Percentiles rank a stretch among this genome's conserved stretches.
phyloP scores from a whole-genome alignment of 2,113 vertebrate genomes.

The Chloropsis hardwickii region DNA sequence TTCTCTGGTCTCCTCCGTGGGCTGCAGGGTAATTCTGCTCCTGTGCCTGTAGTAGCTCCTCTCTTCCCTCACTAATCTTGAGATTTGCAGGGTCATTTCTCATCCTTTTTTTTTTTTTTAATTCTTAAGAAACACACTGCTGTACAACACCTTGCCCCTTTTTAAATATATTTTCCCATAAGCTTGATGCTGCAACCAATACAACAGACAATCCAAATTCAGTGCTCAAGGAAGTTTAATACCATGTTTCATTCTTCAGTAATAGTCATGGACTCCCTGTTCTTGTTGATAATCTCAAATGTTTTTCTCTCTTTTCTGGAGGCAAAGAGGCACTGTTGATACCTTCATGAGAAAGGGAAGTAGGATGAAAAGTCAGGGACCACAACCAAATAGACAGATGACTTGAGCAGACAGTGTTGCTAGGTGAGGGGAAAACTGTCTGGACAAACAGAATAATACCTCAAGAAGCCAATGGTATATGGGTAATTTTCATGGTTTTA shows the following conservation, averaged over 20 bases:
- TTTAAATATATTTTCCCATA: background rate
- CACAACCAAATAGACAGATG: background rate
- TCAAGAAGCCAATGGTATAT: background rate
- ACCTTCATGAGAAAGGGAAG: background rate
- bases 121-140: too few species aligned
- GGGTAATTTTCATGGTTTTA: background rate
- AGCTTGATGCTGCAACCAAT: background rate
- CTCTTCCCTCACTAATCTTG: background rate
- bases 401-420: background rate
- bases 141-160: background rate
- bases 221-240: background rate
- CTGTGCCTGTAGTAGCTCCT: background rate
- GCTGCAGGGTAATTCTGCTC: background rate
- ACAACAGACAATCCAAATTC: background rate
- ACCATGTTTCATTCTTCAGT: background rate
- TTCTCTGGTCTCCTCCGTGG: accelerated
- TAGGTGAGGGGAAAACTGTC: background rate
- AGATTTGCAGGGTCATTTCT: background rate
- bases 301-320: background rate
- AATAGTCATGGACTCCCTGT: background rate
- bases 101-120: accelerated
- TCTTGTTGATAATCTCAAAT: background rate
- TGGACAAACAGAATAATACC: background rate
- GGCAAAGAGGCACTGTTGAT: background rate
- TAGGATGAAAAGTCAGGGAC: background rate